Evolutionary conservation across 2,797 vertebrate genomes (phyloP).

Genomic region (Sternarchorhynchus goeldii): DNA sequence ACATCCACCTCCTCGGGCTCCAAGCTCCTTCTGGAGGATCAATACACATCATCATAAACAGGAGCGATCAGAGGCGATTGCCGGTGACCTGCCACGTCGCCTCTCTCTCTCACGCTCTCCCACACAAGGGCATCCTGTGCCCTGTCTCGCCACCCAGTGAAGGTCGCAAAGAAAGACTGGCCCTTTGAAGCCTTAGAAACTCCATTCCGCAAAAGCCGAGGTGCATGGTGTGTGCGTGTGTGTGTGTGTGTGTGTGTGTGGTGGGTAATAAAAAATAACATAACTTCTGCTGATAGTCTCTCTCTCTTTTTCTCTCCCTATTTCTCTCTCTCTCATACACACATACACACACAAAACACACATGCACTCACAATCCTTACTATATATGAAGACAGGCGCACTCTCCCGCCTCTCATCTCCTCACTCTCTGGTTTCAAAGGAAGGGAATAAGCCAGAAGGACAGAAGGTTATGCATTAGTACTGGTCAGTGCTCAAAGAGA

Average conservation of each 20-base stretch:
- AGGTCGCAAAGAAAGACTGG: slow-evolving; percentile 57
- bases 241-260: slow-evolving; percentile 59
- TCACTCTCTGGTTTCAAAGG: slow-evolving; percentile 96
- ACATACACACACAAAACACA: slow-evolving; percentile 33
- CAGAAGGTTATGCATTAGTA: slow-evolving; percentile 99
- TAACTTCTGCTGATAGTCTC: slow-evolving; percentile 82
- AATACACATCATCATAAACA: slow-evolving; percentile 70
- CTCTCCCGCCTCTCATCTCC: slow-evolving; percentile 77
- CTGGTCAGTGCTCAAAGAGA: slow-evolving; percentile 99
- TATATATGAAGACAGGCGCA: slow-evolving; percentile 38
- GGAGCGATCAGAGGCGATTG: slow-evolving; percentile 39
- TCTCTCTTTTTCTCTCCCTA: slow-evolving; percentile 67
- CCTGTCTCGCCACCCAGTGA: slow-evolving; percentile 67
- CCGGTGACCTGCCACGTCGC: slow-evolving; percentile 3
- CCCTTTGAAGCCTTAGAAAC: slow-evolving; percentile 59
- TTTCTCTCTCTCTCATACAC: slow-evolving; percentile 52
- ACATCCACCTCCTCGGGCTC: slow-evolving; percentile 38
- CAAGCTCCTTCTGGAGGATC: slow-evolving; percentile 77
- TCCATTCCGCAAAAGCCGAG: slow-evolving; percentile 68
- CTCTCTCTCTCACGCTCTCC: slow-evolving; percentile 27
- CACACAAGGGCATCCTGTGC: slow-evolving; percentile 47
- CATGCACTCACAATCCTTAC: slow-evolving; percentile 41
- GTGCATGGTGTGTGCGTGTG: slow-evolving; percentile 78
- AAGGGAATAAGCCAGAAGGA: slow-evolving; percentile 97
- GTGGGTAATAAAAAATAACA: slow-evolving; percentile 66